Percentiles rank a stretch among this genome's conserved stretches.
phyloP scores from a whole-genome alignment of 2,797 vertebrate species.

The Tiaroga cobitis region DNA sequence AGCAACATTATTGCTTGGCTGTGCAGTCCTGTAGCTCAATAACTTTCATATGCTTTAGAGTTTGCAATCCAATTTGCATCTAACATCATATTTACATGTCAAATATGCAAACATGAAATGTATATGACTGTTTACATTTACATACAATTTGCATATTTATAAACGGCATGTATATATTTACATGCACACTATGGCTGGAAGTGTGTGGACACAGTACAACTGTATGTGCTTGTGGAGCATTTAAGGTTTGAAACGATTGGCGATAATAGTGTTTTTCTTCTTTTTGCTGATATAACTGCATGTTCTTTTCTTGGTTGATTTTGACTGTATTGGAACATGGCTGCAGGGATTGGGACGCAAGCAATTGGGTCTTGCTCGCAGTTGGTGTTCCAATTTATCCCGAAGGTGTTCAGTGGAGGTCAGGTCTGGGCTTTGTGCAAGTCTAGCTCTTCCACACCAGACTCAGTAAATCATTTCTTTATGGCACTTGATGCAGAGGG shows the following conservation, averaged over 20 bases:
- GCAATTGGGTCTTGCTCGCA: background rate
- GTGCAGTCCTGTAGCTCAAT: slow-evolving; percentile 18
- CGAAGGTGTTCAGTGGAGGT: slow-evolving; percentile 17
- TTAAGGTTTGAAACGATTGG: background rate
- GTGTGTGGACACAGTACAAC: background rate
- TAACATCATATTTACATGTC: slow-evolving; percentile 24
- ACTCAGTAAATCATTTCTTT: slow-evolving; percentile 31
- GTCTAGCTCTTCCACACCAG: background rate
- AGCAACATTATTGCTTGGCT: slow-evolving; percentile 27
- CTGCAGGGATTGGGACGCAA: too few relatives aligned
- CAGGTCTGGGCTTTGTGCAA: slow-evolving; percentile 34
- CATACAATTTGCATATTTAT: background rate
- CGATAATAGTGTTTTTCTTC: background rate
- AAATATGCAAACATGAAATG: slow-evolving; percentile 8
- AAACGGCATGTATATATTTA: background rate
- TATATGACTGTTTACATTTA: slow-evolving; percentile 5
- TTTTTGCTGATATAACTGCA: slow-evolving; percentile 13
- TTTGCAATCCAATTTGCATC: slow-evolving; percentile 24
- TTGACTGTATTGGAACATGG: slow-evolving; percentile 2
- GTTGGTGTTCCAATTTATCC: slow-evolving; percentile 26
- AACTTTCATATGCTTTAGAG: slow-evolving; percentile 25
- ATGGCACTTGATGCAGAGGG: slow-evolving; percentile 7
- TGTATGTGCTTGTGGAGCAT: background rate
- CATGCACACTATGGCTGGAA: background rate
- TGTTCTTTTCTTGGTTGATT: slow-evolving; percentile 16